A percentile compares a stretch with the other conserved stretches of the same genome.
Evolutionary conservation across 2,888 invertebrate species (phyloP).

Genomic region (Epinotia brunnichana): DNA sequence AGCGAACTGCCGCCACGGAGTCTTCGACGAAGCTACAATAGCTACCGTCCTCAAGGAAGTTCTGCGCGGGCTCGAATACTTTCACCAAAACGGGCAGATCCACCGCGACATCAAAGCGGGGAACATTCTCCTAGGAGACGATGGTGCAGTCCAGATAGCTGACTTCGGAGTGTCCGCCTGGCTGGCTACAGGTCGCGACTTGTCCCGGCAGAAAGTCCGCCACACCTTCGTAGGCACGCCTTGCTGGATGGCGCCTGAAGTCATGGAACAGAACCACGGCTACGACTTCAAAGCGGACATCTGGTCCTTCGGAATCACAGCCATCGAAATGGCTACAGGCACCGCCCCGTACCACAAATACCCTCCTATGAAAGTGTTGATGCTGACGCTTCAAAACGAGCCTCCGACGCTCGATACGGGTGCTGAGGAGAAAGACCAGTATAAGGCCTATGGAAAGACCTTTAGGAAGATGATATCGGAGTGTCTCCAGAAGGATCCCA

Average conservation of each 20-base stretch:
- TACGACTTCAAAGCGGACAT: conserved; percentile 98
- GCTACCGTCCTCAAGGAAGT: conserved; percentile 99
- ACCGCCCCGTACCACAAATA: conserved; percentile 99
- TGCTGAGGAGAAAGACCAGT: conserved; percentile 99
- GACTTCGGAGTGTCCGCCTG: conserved; percentile 99
- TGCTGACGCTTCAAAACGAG: conserved; percentile 99
- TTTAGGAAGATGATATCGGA: conserved; percentile 99
- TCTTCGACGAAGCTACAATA: conserved; percentile 99
- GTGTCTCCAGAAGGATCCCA: conserved; percentile 98
- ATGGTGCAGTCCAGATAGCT: conserved; percentile 99
- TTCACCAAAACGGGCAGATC: conserved; percentile 97
- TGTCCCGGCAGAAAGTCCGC: conserved; percentile 97
- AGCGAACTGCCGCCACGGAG: conserved; percentile 96
- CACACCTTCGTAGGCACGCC: conserved; percentile 99
- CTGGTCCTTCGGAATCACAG: conserved; percentile 95
- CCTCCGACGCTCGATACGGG: conserved; percentile 98
- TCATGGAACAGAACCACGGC: conserved; percentile 99
- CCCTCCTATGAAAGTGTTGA: conserved; percentile 99
- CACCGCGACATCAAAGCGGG: conserved; percentile 98
- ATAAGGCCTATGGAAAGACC: conserved; percentile 98
- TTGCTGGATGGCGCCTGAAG: conserved; percentile 99
- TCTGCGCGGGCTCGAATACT: conserved; percentile 98
- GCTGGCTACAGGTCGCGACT: conserved; percentile 97
- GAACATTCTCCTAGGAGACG: conserved; percentile 98
- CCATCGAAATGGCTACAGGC: conserved; percentile 99